A percentile compares a stretch with the other conserved stretches of the same genome.
Conservation (phyloP, 2,797 vertebrate species). For the Lates japonicus region DNA sequence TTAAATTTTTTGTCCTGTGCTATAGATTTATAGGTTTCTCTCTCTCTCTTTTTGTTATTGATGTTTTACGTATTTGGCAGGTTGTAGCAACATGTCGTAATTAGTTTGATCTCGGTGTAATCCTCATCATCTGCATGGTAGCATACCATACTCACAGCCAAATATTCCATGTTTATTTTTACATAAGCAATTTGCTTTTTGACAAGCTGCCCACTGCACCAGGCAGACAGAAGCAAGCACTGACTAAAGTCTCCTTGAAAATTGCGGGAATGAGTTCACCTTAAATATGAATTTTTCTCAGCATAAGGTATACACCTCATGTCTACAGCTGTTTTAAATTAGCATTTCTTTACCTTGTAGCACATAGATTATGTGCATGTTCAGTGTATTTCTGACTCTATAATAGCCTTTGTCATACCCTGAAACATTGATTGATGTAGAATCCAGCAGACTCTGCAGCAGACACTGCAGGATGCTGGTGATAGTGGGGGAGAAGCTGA, state of each 20-base stretch:
- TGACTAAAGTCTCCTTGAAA: constrained; percentile 8
- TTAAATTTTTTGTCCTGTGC: not conserved
- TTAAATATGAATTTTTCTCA: constrained; percentile 26
- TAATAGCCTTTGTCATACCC: not conserved
- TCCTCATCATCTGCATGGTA: not conserved
- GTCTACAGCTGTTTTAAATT: not conserved
- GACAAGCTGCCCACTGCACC: not conserved
- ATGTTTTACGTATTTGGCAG: constrained; percentile 8
- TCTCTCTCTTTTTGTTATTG: not conserved
- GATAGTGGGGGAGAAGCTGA: constrained; percentile 13
- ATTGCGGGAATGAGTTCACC: not conserved
- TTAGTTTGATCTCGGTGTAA: not conserved
- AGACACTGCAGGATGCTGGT: not conserved
- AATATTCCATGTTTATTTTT: constrained; percentile 4
- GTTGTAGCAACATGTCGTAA: not conserved
- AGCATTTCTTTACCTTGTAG: not conserved
- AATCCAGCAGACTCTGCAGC: constrained; percentile 11
- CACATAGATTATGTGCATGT: not conserved
- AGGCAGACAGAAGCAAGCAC: not conserved
- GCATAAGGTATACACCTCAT: not conserved
- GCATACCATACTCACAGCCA: not conserved
- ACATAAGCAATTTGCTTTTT: not conserved
- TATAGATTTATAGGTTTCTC: not conserved
- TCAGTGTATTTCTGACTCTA: not conserved
- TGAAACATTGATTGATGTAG: not conserved